Evolutionary conservation across 2,797 vertebrate genomes (phyloP).

Genomic region (Stomatorhinus walkeri): DNA sequence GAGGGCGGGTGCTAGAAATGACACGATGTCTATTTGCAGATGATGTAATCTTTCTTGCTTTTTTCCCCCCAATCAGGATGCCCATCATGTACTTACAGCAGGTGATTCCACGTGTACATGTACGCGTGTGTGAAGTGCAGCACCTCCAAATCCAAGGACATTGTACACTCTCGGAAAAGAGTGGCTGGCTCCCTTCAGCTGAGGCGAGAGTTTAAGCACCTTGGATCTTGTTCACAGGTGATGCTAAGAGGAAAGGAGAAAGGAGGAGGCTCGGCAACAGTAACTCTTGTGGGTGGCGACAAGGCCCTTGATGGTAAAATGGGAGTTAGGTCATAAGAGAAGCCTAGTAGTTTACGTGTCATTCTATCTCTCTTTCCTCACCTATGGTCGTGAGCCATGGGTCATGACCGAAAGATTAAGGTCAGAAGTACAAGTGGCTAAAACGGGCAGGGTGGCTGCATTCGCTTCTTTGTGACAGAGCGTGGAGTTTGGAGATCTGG

Average conservation of each 20-base stretch:
- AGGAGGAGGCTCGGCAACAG: neutral
- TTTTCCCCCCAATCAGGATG: neutral
- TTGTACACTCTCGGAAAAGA: neutral
- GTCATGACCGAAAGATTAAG: neutral
- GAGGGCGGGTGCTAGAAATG: neutral
- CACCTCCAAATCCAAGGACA: neutral
- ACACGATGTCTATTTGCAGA: neutral
- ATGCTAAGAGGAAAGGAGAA: neutral
- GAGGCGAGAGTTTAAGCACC: neutral
- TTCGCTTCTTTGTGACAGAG: neutral
- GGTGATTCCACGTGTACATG: neutral
- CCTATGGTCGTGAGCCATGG: neutral
- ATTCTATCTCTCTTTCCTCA: neutral
- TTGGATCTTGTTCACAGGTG: neutral
- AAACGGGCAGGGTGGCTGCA: neutral
- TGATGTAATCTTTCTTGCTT: neutral
- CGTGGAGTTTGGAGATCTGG: neutral
- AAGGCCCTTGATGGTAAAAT: neutral
- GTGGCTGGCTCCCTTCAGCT: neutral
- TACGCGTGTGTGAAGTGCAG: neutral
- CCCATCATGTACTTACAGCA: neutral
- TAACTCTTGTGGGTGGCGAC: neutral
- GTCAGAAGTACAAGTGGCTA: neutral
- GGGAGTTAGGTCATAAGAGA: neutral
- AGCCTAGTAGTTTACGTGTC: neutral